Percentiles rank a stretch among this genome's conserved stretches.
Conservation (phyloP, 2,888 invertebrate species). For the Ornithoptera priamus region DNA sequence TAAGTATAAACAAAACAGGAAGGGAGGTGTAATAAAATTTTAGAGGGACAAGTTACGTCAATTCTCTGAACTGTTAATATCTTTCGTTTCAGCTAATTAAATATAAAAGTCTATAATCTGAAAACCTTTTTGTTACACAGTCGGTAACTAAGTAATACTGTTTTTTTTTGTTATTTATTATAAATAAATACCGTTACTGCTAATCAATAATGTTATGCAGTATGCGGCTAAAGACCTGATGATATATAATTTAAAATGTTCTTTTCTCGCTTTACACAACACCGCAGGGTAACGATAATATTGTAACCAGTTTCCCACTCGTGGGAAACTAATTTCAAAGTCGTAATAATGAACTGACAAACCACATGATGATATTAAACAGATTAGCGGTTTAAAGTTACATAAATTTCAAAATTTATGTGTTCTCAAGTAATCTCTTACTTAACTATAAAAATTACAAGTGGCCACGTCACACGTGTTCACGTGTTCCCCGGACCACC, state of each 20-base stretch:
- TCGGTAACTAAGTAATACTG: too few relatives aligned
- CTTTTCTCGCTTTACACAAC: too few relatives aligned
- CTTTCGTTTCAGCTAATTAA: too few relatives aligned
- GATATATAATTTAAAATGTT: too few relatives aligned
- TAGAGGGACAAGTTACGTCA: constrained; percentile 14
- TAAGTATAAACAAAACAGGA: constrained; percentile 36
- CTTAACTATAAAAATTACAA: constrained; percentile 32
- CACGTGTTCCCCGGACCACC: constrained; percentile 54
- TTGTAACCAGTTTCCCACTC: too few relatives aligned
- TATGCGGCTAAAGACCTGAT: too few relatives aligned
- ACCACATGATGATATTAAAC: background rate
- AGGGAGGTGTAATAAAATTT: constrained; percentile 38
- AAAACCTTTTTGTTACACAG: too few relatives aligned
- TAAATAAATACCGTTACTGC: too few relatives aligned
- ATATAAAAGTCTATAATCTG: too few relatives aligned
- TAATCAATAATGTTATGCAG: too few relatives aligned
- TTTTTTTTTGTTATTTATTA: too few relatives aligned
- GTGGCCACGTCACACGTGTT: constrained; percentile 47
- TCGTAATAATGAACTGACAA: background rate
- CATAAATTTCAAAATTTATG: background rate
- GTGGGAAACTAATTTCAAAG: background rate
- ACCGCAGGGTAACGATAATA: too few relatives aligned
- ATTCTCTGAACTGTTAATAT: constrained; percentile 1
- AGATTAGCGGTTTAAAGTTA: background rate
- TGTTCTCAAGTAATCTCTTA: constrained; percentile 21